Conservation (phyloP, 2,888 invertebrate species). For the Xanthorhoe spadicearia region DNA sequence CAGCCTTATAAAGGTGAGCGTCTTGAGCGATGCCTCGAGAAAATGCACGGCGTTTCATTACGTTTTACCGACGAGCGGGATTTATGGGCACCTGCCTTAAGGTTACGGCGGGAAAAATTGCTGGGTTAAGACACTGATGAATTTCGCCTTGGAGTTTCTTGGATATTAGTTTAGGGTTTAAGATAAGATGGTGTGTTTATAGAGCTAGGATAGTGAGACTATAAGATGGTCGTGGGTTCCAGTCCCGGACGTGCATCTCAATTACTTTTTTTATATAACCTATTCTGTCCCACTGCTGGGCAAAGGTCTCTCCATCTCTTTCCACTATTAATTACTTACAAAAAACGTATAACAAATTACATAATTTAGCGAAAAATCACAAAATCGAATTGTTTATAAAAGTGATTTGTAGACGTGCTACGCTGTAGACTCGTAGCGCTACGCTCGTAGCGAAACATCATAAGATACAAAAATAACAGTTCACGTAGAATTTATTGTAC, state of each 20-base stretch:
- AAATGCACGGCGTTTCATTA: slow-evolving; percentile 82
- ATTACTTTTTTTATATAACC: too few relatives aligned
- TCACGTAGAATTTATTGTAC: too few relatives aligned
- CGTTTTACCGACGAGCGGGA: slow-evolving; percentile 73
- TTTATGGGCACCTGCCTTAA: slow-evolving; percentile 63
- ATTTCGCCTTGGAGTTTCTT: slow-evolving; percentile 9
- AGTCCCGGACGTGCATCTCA: too few relatives aligned
- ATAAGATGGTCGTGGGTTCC: too few relatives aligned
- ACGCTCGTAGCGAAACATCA: slow-evolving; percentile 4
- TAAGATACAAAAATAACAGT: background rate
- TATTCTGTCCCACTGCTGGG: too few relatives aligned
- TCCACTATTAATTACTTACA: too few relatives aligned
- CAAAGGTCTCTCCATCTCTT: too few relatives aligned
- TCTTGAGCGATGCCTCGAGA: slow-evolving; percentile 75
- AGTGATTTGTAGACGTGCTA: background rate
- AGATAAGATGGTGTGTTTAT: too few relatives aligned
- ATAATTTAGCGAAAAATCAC: too few relatives aligned
- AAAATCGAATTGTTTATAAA: too few relatives aligned
- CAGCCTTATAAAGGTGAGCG: slow-evolving; percentile 41
- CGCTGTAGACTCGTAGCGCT: background rate
- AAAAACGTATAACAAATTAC: too few relatives aligned
- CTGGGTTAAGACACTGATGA: background rate
- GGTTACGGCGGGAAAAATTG: slow-evolving; percentile 27
- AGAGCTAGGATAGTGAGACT: too few relatives aligned
- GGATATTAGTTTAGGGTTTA: background rate